These are phyloP conservation scores for Synanthedon andrenaeformis DNA, from an alignment of 2,888 invertebrate species.

Conservation along the genomic window DNA sequence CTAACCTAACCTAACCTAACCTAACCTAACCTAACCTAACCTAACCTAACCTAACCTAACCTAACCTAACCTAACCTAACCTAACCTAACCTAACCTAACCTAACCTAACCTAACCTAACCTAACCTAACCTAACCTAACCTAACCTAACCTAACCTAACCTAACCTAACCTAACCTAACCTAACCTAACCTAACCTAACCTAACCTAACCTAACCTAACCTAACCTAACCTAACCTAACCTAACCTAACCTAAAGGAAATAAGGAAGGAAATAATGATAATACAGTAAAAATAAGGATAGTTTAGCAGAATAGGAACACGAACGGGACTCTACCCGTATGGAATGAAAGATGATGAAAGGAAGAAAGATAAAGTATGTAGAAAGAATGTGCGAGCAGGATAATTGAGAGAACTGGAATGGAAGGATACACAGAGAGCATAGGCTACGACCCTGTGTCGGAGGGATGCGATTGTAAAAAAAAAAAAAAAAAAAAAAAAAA, in stretches of 20 bases:
- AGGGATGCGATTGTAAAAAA: no score
- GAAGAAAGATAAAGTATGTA: no score
- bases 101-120: not conserved
- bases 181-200: not conserved
- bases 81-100: constrained; percentile 1
- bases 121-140: constrained; percentile 1
- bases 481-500: no score
- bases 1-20: constrained; percentile 1
- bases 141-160: constrained; percentile 1
- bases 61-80: not conserved
- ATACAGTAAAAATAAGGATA: no score
- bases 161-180: constrained; percentile 1
- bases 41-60: constrained; percentile 1
- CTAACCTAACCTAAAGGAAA: not conserved
- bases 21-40: constrained; percentile 1
- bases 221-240: not conserved
- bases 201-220: not conserved
- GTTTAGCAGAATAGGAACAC: no score
- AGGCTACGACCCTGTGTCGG: no score
- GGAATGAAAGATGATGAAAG: no score
- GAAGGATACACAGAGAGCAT: no score
- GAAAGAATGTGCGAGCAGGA: no score
- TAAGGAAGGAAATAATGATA: no score
- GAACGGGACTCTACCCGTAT: no score
- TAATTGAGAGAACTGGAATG: no score